Evolutionary conservation across 2,797 vertebrate genomes (phyloP).

Genomic region (Myiotriccus ornatus): DNA sequence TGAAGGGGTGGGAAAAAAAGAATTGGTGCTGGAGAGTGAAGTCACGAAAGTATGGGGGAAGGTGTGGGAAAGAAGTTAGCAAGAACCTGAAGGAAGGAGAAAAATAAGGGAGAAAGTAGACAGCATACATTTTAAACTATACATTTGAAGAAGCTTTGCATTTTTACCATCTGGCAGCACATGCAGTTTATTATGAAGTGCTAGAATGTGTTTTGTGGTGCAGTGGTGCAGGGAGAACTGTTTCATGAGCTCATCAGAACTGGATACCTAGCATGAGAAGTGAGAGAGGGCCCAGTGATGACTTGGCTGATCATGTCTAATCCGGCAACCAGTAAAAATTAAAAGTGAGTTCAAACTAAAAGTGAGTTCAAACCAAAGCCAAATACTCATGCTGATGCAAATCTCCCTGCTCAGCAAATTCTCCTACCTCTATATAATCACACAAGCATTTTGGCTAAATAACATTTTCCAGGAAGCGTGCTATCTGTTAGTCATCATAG

Average conservation of each 20-base stretch:
- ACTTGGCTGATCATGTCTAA: neutral
- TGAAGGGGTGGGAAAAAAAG: conserved; percentile 46
- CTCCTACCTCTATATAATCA: neutral
- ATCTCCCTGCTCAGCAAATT: neutral
- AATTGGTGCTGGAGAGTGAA: conserved; percentile 4
- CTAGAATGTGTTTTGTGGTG: neutral
- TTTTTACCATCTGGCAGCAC: conserved; percentile 59
- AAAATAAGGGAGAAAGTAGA: conserved; percentile 44
- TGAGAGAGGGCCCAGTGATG: neutral
- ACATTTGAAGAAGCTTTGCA: conserved; percentile 14
- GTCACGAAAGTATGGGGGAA: conserved; percentile 60
- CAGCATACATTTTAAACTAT: conserved; percentile 36
- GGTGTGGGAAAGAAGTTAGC: conserved; percentile 63
- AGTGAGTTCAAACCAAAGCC: neutral
- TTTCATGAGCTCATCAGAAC: conserved; percentile 8
- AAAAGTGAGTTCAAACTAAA: neutral
- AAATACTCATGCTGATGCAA: neutral
- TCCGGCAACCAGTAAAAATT: neutral
- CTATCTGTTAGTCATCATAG: neutral
- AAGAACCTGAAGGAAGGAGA: conserved; percentile 37
- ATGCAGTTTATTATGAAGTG: conserved; percentile 29
- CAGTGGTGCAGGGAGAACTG: neutral
- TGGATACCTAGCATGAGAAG: neutral
- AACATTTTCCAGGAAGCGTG: neutral
- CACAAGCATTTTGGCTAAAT: neutral